Base-by-base conservation (phyloP, 1,140 invertebrate genomes). In the Fopius arisanus region DNA sequence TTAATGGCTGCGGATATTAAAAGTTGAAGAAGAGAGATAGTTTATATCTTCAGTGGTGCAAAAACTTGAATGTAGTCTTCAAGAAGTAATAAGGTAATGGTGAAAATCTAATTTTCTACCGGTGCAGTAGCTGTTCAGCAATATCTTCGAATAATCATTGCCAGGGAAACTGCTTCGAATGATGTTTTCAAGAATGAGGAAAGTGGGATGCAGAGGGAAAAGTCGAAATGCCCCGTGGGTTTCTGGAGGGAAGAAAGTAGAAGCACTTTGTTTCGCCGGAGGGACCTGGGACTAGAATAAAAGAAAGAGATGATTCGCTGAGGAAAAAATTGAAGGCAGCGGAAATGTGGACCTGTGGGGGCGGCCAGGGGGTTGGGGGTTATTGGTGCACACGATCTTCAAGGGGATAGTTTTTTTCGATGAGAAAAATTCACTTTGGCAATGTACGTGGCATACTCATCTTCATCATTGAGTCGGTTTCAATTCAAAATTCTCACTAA, bases 321-420 rank as follows among this genome's bases (percentile, higher is more conserved):
- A 43, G 41, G 16, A 43, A 12, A 43, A 43, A n/a, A 43, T 43
- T 3, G 3, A 12, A n/a, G 43, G 67, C 23, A 33, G 3, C n/a
- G 37, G 59, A 29, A 71, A 67, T n/a, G n/a, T n/a, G n/a, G n/a
- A 76, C 48, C 62, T 43, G 72, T 59, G 67, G 76, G 80, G 83
- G 78, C 78, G 81, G 84, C 83, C 76, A n/a, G n/a, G n/a, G n/a
- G n/a, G n/a, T n/a, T n/a, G n/a, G n/a, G n/a, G n/a, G n/a, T n/a
- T n/a, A n/a, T n/a, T n/a, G n/a, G n/a, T n/a, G n/a, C n/a, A n/a
- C n/a, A n/a, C n/a, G n/a, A n/a, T n/a, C n/a, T n/a, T n/a, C n/a
- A n/a, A n/a, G n/a, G n/a, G n/a, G n/a, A n/a, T n/a, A n/a, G n/a
- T n/a, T n/a, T n/a, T n/a, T n/a, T n/a, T n/a, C n/a, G n/a, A n/a